phyloP scores from a whole-genome alignment of 2,888 invertebrate species.

The Eilema caniola region DNA sequence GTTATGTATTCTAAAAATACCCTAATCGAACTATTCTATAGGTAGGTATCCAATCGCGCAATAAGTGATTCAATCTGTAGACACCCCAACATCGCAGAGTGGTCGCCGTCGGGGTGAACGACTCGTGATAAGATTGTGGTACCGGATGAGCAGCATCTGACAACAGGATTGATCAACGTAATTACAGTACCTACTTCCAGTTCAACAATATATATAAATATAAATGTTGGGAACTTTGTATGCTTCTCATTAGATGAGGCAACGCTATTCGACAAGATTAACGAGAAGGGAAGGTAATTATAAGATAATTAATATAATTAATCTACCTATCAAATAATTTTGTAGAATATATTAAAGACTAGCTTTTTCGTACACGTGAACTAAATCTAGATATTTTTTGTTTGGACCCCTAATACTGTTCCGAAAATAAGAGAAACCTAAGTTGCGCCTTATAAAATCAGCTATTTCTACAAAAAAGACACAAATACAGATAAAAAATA shows the following conservation, averaged over 20 bases:
- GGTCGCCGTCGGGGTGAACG: slow-evolving; percentile 48
- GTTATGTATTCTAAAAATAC: too few relatives aligned
- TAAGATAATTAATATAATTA: background rate
- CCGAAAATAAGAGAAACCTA: too few relatives aligned
- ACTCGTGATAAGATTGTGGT: slow-evolving; percentile 52
- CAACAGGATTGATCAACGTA: slow-evolving; percentile 55
- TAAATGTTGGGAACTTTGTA: slow-evolving; percentile 14
- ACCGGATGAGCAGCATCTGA: slow-evolving; percentile 53
- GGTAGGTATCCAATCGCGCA: background rate
- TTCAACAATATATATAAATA: slow-evolving; percentile 20
- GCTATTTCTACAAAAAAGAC: too few relatives aligned
- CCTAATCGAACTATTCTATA: background rate
- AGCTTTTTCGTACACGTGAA: too few relatives aligned
- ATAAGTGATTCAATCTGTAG: slow-evolving; percentile 19
- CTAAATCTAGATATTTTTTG: too few relatives aligned
- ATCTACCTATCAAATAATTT: too few relatives aligned
- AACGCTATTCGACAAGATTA: background rate
- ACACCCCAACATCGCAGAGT: slow-evolving; percentile 22
- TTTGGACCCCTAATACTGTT: too few relatives aligned
- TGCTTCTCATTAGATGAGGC: background rate
- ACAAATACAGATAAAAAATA: too few relatives aligned
- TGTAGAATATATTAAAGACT: too few relatives aligned
- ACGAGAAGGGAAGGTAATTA: background rate
- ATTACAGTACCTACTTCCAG: slow-evolving; percentile 36
- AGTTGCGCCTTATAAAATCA: too few relatives aligned